phyloP scores from a whole-genome alignment of 1,140 invertebrate genomes.

The Trypoxylus dichotomus region DNA sequence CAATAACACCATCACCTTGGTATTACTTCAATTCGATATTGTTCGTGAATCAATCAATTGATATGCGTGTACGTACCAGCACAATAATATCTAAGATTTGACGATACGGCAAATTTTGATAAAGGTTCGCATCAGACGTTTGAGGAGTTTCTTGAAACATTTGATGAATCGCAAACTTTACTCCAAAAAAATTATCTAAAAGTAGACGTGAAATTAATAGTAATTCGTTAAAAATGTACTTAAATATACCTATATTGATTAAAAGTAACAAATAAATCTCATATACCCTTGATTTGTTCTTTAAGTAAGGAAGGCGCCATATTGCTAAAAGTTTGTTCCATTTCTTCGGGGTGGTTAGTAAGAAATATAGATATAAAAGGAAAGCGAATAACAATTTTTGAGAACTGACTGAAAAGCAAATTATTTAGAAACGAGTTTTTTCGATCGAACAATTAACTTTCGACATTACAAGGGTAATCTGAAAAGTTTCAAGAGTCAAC shows the following conservation, averaged over 20 bases:
- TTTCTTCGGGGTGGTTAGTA: not conserved
- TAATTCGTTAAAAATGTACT: not conserved
- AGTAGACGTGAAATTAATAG: not conserved
- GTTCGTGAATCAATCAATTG: too few species aligned
- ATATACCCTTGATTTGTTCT: not conserved
- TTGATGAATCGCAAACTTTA: not conserved
- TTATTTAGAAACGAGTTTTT: too few species aligned
- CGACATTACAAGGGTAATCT: too few species aligned
- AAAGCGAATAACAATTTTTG: not conserved
- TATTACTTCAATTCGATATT: too few species aligned
- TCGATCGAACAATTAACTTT: too few species aligned
- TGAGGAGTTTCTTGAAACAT: too few species aligned
- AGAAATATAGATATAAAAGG: not conserved
- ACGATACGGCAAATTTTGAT: too few species aligned
- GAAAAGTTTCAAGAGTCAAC: too few species aligned
- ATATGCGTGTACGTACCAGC: too few species aligned
- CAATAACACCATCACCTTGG: too few species aligned
- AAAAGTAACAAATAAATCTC: not conserved
- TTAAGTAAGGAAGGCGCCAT: not conserved
- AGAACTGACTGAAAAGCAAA: not conserved
- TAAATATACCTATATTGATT: not conserved
- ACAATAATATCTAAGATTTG: too few species aligned
- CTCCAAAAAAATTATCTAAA: not conserved
- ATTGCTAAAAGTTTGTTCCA: not conserved
- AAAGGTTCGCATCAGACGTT: too few species aligned